phyloP scores from a whole-genome alignment of 2,888 invertebrate genomes.

The Uropetala carovei region DNA sequence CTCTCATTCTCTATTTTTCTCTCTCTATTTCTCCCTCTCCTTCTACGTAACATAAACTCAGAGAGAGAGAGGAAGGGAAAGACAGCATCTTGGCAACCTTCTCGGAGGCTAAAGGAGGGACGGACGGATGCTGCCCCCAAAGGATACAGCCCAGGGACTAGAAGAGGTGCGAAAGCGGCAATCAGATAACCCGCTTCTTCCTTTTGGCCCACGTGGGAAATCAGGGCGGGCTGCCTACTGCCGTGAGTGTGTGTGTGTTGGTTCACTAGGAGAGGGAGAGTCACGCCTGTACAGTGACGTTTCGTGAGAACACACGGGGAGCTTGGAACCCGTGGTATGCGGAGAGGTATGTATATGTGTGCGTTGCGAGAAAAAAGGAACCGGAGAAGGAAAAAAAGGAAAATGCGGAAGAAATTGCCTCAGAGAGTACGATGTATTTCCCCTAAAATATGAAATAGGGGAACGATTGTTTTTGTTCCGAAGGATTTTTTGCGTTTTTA shows the following conservation, averaged over 20 bases:
- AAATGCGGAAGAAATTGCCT: not conserved
- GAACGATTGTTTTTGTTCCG: too few species aligned
- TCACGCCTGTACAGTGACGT: not conserved
- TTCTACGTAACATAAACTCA: too few species aligned
- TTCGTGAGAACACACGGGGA: constrained; percentile 18
- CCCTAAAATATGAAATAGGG: too few species aligned
- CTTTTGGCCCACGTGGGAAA: constrained; percentile 55
- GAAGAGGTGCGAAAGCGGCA: constrained; percentile 27
- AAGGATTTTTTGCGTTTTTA: too few species aligned
- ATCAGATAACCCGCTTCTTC: constrained; percentile 5
- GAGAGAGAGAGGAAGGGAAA: not conserved
- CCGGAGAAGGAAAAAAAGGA: not conserved
- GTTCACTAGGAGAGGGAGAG: not conserved
- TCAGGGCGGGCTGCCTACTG: not conserved
- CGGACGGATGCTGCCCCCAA: not conserved
- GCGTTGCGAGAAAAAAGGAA: not conserved
- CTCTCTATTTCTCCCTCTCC: not conserved
- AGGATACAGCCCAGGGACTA: not conserved
- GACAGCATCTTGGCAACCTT: constrained; percentile 15
- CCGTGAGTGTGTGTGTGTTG: not conserved
- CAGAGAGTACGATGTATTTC: too few species aligned
- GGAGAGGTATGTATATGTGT: not conserved
- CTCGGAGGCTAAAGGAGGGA: not conserved
- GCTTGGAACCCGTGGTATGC: not conserved
- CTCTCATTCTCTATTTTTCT: too few species aligned